Evolutionary conservation across 2,113 vertebrate species (phyloP).

Genomic region (Anas platyrhynchos): DNA sequence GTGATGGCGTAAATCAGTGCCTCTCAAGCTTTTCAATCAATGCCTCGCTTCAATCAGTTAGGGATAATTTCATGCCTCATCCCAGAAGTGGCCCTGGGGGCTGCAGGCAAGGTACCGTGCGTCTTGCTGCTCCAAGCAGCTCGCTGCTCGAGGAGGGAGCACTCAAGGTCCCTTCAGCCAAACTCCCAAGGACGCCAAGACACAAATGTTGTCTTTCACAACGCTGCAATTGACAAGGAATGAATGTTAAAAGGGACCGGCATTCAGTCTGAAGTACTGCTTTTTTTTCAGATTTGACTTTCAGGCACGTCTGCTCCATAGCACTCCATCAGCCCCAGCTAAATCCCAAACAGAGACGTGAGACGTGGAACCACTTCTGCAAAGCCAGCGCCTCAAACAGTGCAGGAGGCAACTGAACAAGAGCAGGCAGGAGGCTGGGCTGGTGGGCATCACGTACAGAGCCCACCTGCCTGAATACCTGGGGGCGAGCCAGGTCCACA

Average conservation of each 20-base stretch:
- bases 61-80: conserved; percentile 52
- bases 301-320: background rate
- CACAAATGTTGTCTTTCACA: conserved; percentile 19
- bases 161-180: background rate
- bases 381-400: background rate
- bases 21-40: conserved; percentile 40
- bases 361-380: background rate
- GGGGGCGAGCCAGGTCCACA: background rate
- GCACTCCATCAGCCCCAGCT: background rate
- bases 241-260: background rate
- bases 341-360: background rate
- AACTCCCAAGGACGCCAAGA: conserved; percentile 16
- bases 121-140: background rate
- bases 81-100: conserved; percentile 48
- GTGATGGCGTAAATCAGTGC: background rate
- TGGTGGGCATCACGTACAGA: rapidly evolving
- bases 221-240: conserved; percentile 21
- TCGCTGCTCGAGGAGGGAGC: background rate
- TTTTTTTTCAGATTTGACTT: background rate
- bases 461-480: background rate
- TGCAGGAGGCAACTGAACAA: background rate
- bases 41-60: conserved; percentile 34
- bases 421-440: background rate
- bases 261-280: background rate
- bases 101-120: background rate